Base-by-base conservation (phyloP, 2,888 invertebrate species). In the Synanthedon formicaeformis region DNA sequence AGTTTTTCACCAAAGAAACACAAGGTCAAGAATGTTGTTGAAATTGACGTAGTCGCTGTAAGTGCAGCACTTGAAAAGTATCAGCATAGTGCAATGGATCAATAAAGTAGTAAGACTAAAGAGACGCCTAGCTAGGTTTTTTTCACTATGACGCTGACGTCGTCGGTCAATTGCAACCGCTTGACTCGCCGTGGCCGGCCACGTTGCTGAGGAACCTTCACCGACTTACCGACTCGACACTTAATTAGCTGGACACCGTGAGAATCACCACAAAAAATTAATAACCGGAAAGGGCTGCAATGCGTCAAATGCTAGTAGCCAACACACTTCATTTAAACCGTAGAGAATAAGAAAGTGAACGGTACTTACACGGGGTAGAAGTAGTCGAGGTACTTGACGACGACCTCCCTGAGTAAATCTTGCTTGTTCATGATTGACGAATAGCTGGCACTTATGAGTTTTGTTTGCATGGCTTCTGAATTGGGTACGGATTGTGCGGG, bases 321-420 rank as follows among this genome's bases (percentile, higher is more conserved):
- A 13, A 34, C 10, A 34, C 8, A 10, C 8, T 27, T 34, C 60
- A 57, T 55, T 60, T 55, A 64, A 57, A 56, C 56, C 59, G 61
- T 59, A 54, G 57, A 55, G 56, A 57, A 58, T 54, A 50, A 57
- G 56, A 60, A 57, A 63, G 57, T 60, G 65, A 74, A 71, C 61
- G 64, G 68, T 83, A 91, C 91, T 92, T 76, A 91, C 92, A 91
- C 89, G 66, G 91, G 92, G 71, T 91, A 89, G 83, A 92, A 91
- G 80, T 91, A 91, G 85, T 92, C 91, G 69, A 92, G 90, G 81
- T 92, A 92, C 78, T 92, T 91, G 81, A 90, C 90, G 71, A 92
- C 91, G 62, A 91, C 91, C 80, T 91, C 91, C 67, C 91, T 85
- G 60, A 92, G 89, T 63, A 91, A 88, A 82, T 91, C 91, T 81